Conservation (phyloP, 2,888 invertebrate species). For the Catotricha subobsoleta region DNA sequence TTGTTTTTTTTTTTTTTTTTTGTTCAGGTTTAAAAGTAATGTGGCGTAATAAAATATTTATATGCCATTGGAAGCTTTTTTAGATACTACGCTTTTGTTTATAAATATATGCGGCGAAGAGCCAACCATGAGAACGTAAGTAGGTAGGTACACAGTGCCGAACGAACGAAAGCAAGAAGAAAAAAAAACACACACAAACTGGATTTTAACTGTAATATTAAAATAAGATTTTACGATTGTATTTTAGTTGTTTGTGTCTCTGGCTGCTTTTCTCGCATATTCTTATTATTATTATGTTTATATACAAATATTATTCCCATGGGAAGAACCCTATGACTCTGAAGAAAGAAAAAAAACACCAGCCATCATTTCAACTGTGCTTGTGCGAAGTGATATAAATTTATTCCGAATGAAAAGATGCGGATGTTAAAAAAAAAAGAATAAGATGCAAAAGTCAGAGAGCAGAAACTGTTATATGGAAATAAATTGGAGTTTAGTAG, state of each 20-base stretch:
- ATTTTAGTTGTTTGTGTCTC: not conserved
- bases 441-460: not conserved
- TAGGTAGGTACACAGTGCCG: not conserved
- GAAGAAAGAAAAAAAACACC: too few species aligned
- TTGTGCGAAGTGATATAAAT: too few species aligned
- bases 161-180: not conserved
- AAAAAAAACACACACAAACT: not conserved
- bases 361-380: too few species aligned
- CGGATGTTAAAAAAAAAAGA: slow-evolving; percentile 1
- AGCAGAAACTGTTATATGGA: not conserved
- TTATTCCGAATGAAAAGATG: not conserved
- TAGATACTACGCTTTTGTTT: too few species aligned
- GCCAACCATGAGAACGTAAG: not conserved
- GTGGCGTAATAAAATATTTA: too few species aligned
- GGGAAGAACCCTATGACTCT: too few species aligned
- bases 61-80: too few species aligned
- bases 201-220: not conserved
- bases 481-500: slow-evolving; percentile 5
- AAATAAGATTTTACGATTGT: not conserved
- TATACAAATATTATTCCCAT: too few species aligned
- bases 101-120: too few species aligned
- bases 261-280: not conserved
- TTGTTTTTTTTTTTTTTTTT: too few species aligned
- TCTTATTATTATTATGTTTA: too few species aligned
- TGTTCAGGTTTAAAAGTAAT: too few species aligned